Evolutionary conservation across 64 coral and sea anemone species (phyloP).

Genomic region (Acropora tenuis): DNA sequence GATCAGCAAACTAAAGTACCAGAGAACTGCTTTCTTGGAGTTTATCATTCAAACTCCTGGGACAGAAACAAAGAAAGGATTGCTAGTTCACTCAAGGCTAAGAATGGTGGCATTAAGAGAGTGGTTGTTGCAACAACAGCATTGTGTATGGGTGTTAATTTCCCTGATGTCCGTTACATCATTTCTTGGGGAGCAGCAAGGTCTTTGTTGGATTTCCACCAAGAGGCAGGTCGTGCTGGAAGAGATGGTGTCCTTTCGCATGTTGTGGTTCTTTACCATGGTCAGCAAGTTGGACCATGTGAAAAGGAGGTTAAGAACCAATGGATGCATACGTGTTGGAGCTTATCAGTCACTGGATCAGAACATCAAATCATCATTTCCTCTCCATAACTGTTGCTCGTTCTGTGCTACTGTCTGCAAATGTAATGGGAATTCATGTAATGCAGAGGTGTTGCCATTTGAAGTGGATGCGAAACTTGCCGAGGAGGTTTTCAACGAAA

Average conservation of each 20-base stretch:
- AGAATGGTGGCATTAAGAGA: slow-evolving; percentile 16
- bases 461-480: not conserved
- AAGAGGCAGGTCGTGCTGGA: too few relatives aligned
- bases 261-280: slow-evolving; percentile 24
- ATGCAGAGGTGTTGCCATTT: not conserved
- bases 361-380: not conserved
- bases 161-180: too few relatives aligned
- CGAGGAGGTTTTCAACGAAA: not conserved
- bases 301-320: slow-evolving; percentile 41
- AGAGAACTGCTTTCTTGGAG: not conserved
- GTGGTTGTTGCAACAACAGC: slow-evolving; percentile 38
- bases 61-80: not conserved
- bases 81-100: not conserved
- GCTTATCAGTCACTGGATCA: slow-evolving; percentile 40
- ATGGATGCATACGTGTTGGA: slow-evolving; percentile 41
- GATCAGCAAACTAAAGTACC: not conserved
- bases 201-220: too few relatives aligned
- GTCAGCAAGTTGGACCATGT: slow-evolving; percentile 35
- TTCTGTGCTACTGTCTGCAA: slow-evolving; percentile 39
- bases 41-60: too few relatives aligned
- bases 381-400: slow-evolving; percentile 43
- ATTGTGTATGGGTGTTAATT: slow-evolving; percentile 32
- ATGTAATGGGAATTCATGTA: slow-evolving; percentile 17
- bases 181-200: too few relatives aligned
- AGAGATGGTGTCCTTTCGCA: not conserved